Conservation (phyloP, 2,888 invertebrate genomes). For the Chloroclysta siterata region DNA sequence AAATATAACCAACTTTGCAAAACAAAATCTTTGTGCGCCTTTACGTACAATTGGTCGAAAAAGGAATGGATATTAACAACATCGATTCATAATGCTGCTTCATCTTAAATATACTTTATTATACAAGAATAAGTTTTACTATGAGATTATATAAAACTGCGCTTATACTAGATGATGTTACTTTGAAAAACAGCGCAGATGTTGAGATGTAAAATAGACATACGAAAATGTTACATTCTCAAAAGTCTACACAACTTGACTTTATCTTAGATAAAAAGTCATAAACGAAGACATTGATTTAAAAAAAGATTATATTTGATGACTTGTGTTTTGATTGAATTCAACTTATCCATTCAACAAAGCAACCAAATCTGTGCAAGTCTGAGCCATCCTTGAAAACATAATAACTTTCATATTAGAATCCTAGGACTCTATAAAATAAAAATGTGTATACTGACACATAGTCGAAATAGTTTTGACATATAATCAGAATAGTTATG, state of each 20-base stretch:
- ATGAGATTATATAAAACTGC: conserved; percentile 70
- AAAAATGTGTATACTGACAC: not conserved
- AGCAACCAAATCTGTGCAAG: too few relatives aligned
- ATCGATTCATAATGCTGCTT: conserved; percentile 38
- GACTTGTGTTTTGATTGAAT: conserved; percentile 21
- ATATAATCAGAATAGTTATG: too few relatives aligned
- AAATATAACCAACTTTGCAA: conserved; percentile 43
- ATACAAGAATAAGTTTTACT: conserved; percentile 62
- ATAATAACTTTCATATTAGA: not conserved
- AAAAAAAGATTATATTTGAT: conserved; percentile 8
- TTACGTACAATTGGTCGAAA: conserved; percentile 45
- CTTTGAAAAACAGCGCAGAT: conserved; percentile 45
- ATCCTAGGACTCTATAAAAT: not conserved
- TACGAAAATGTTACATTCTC: not conserved
- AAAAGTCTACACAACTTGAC: not conserved
- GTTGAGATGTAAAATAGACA: not conserved
- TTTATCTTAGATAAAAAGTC: conserved; percentile 24
- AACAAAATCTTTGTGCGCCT: conserved; percentile 65
- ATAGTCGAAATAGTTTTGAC: not conserved
- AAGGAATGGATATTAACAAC: conserved; percentile 56
- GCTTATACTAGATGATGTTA: conserved; percentile 54
- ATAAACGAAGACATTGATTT: conserved; percentile 9
- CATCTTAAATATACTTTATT: conserved; percentile 54
- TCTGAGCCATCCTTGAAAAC: not conserved
- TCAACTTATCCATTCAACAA: not conserved